Percentiles rank a stretch among this genome's conserved stretches.
Evolutionary conservation across 2,113 vertebrate genomes (phyloP).

Genomic region (Solea senegalensis): DNA sequence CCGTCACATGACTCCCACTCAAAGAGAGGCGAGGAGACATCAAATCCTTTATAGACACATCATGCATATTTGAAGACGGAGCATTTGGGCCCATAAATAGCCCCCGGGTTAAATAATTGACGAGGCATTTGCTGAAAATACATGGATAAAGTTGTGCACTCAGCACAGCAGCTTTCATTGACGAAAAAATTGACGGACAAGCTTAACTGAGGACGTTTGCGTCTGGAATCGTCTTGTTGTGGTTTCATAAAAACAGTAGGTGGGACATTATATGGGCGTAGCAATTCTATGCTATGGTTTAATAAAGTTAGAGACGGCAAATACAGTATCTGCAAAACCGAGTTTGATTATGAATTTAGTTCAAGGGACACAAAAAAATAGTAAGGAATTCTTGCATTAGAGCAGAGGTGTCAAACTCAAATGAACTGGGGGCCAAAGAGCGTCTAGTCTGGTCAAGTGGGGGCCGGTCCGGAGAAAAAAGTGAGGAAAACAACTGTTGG

Average conservation of each 20-base stretch:
- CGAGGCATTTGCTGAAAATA: slow-evolving; percentile 60
- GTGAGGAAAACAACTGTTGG: too few species aligned
- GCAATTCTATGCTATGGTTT: neutral
- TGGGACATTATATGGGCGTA: neutral
- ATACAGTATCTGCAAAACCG: too few species aligned
- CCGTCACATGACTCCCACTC: slow-evolving; percentile 53
- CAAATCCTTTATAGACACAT: slow-evolving; percentile 66
- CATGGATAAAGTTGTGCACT: slow-evolving; percentile 47
- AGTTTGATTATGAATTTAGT: too few species aligned
- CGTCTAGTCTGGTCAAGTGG: too few species aligned
- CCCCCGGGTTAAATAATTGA: slow-evolving; percentile 73
- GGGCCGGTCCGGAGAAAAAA: too few species aligned
- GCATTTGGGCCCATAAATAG: slow-evolving; percentile 75
- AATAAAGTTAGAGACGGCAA: neutral
- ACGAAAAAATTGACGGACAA: slow-evolving; percentile 24
- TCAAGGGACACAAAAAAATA: too few species aligned
- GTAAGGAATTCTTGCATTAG: too few species aligned
- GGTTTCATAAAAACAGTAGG: slow-evolving; percentile 7
- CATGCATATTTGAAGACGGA: slow-evolving; percentile 79
- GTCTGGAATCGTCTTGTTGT: neutral
- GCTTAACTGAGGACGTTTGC: slow-evolving; percentile 13
- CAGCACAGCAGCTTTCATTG: neutral
- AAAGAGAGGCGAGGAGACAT: slow-evolving; percentile 55
- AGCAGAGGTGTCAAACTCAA: too few species aligned
- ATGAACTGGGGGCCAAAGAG: too few species aligned